These are phyloP conservation scores for Sminthopsis crassicaudata DNA, from an alignment of 2,113 vertebrate species.

Conservation along the genomic window DNA sequence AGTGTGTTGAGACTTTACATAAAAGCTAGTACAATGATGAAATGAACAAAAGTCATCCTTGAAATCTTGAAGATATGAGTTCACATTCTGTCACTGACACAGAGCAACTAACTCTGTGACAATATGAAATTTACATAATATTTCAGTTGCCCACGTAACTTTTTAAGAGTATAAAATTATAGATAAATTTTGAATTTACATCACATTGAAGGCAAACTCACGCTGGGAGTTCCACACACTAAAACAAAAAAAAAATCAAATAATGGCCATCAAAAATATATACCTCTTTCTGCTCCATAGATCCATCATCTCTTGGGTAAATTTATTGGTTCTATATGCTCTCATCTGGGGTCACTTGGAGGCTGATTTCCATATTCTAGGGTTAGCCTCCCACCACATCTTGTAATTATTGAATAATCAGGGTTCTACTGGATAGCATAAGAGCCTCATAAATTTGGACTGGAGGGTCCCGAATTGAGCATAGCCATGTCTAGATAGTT, in stretches of 20 bases:
- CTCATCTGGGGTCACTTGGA: not conserved
- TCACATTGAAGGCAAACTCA: not conserved
- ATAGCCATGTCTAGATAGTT: not conserved
- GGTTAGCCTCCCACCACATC: not conserved
- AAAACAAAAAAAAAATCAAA: not conserved
- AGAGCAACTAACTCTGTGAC: not conserved
- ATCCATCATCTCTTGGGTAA: not conserved
- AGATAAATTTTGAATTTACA: not conserved
- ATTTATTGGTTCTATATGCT: not conserved
- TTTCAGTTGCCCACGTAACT: not conserved
- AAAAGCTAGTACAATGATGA: not conserved
- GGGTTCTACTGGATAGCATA: not conserved
- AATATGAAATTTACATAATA: not conserved
- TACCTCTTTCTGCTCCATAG: not conserved
- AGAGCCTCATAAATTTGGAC: not conserved
- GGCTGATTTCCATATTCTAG: not conserved
- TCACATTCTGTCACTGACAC: not conserved
- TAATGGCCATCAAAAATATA: not conserved
- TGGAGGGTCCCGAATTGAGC: not conserved
- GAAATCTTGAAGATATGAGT: not conserved
- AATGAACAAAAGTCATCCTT: not conserved
- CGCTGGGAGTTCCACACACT: not conserved
- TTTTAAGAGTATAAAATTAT: not conserved
- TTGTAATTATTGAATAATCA: not conserved
- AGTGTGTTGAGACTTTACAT: not conserved